Conservation (phyloP, 2,113 vertebrate species). For the Halichoeres trimaculatus region DNA sequence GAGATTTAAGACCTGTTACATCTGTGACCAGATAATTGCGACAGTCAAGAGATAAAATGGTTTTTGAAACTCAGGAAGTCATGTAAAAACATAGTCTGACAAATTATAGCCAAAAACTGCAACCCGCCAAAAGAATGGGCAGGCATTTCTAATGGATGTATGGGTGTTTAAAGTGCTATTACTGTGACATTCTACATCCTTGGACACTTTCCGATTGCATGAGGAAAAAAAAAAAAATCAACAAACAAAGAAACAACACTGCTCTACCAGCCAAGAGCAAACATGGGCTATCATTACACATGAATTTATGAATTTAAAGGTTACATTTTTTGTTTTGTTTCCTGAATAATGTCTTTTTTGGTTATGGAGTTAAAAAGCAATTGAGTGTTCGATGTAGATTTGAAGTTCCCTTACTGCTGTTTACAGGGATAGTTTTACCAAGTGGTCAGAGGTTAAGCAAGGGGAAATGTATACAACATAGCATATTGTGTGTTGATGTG, state of each 20-base stretch:
- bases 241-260: neutral
- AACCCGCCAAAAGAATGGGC: neutral
- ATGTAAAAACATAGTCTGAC: neutral
- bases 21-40: neutral
- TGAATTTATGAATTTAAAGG: constrained; percentile 14
- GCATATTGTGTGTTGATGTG: too few relatives aligned
- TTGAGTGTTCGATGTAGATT: too few relatives aligned
- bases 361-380: too few relatives aligned
- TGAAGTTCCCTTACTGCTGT: too few relatives aligned
- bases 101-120: neutral
- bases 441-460: too few relatives aligned
- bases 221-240: too few relatives aligned
- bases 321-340: neutral
- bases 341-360: too few relatives aligned
- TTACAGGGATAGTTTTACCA: too few relatives aligned
- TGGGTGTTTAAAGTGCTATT: neutral
- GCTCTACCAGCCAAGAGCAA: neutral
- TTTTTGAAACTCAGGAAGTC: neutral
- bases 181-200: neutral
- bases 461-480: too few relatives aligned
- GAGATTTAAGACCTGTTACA: neutral
- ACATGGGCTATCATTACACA: neutral
- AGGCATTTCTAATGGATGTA: neutral
- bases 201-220: neutral
- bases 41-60: neutral